Evolutionary conservation across 2,113 vertebrate species (phyloP), one percentile per base, ranked within the genome.

Genomic region (Hippocampus guttulatus): DNA sequence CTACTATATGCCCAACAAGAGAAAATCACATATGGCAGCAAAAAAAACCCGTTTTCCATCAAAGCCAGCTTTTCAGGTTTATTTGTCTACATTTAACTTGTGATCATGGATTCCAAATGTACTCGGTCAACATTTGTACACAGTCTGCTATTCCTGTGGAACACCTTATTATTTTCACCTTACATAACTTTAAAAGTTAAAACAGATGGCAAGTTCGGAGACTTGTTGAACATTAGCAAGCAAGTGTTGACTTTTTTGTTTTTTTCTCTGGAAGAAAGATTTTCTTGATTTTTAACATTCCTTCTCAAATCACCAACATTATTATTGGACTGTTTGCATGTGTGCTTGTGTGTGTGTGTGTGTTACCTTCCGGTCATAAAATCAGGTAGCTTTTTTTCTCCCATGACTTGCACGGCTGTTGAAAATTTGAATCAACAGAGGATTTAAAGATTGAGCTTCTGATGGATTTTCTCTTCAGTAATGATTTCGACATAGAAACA

Each of bases 231-330:
- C 21, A 58, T 33, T 20, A 67, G 66, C 23, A 10, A 52, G 18
- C 20, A 54, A 21, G 47, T 30, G 25, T 25, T 27, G 14, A 23
- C 12, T 45, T 45, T 2, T 51, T 51, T 16, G n/a, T 21, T 51
- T n/a, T 54, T 54, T 20, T n/a, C 20, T 11, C 2, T 5, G 3
- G 16, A 40, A n/a, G 38, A 25, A 61, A 16, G 1, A 5, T 67
- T 61, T 51, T 68, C 45, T 51, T 51, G 4, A 61, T 30, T 51
- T 64, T 64, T 71, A 64, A 33, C 27, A 5, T 64, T 25, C 41
- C 60, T 21, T 64, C 40, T 23, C n/a, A 49, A 33, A 65, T 65
- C 41, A 61, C 61, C 45, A 57, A 15, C 55, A 49, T 49, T 57
- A 57, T 47, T 68, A 21, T 45, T 47, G 10, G 3, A 63, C 33